Evolutionary conservation across 2,113 vertebrate genomes (phyloP), one percentile per base, ranked within the genome.

Genomic region (Apeltes quadracus): DNA sequence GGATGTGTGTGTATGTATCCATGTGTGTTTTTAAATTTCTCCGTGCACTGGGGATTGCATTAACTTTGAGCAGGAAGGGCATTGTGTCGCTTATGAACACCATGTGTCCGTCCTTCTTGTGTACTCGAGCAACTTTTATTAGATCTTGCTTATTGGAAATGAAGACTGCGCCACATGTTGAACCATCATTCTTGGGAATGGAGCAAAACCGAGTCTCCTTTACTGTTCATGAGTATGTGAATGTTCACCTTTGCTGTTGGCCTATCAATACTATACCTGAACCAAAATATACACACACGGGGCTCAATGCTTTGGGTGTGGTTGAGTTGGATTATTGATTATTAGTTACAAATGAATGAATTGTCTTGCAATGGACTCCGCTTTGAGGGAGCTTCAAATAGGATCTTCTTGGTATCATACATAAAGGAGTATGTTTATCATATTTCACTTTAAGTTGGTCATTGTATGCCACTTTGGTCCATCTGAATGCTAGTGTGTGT

Each of bases 81-180:
- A 72, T 70, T 84, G 57, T 86, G 77, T 78, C 18, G 48, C 78
- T 90, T 84, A 91, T 92, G 73, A 87, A 79, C 83, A 84, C 85
- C 91, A 90, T 88, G 85, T 92, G 92, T 90, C 79, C 58, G 72
- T 82, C 76, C 79, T 81, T 64, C 43, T 23, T 56, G n/a, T 83
- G 61, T 84, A 74, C 78, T 67, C 58, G 38, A 70, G 67, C 73
- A 70, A 80, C 10, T 9, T 78, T 88, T 84, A 87, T 86, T 89
- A 86, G 70, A 89, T 84, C 81, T 79, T 46, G 56, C 62, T 61
- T 74, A 56, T 72, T 79, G 65, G 67, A 87, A 87, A 83, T 63
- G 39, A 89, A 88, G 65, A 75, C 76, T 67, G 74, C 59, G 70
- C 68, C 80, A 73, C 81, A 82, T 68, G 72, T n/a, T 68, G 77